Evolutionary conservation across 2,888 invertebrate species (phyloP), one percentile per base, ranked within the genome.

Genomic region (Acronicta psi): DNA sequence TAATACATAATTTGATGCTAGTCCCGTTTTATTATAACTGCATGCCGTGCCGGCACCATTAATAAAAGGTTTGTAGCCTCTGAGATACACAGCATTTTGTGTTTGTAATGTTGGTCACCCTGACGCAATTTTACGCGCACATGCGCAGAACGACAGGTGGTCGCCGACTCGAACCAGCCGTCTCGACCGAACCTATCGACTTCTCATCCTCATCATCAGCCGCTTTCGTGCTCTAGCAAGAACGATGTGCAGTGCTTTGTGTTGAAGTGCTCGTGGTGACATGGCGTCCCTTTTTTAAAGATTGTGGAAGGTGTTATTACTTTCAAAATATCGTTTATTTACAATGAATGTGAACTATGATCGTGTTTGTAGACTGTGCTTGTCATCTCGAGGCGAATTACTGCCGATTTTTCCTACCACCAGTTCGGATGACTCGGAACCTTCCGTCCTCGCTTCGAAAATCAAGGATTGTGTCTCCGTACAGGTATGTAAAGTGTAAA

Each of bases 401-500:
- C 93, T 94, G 83, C 95, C 95, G 86, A 95, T 95, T 84, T 95
- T 95, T 89, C 93, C 91, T 87, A 91, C 91, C 87, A 93, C 91
- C 94, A 93, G 93, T 92, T 90, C 91, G 87, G 92, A 91, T 91
- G 92, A 91, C 86, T 85, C 91, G 86, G 94, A 94, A 84, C 86
- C 94, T 88, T 84, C 88, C 89, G 88, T 94, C 83, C 92, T 96
- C 79, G 95, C 94, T 66, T 94, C 94, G 71, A 96, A 95, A 94
- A 96, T 96, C 85, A 94, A 94, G 84, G 94, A 95, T 82, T 96
- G 95, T 82, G 92, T 96, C 75, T 94, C 95, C 59, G 95, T 96
- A 69, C 95, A 96, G 95, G 96, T 96, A 91, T 86, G 95, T 92
- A 85, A 81, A 83, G 69, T 82, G 67, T 77, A 80, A 85, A 88